Evolutionary conservation across 1,140 invertebrate species (phyloP).

Genomic region (Temnothorax curvispinosus): DNA sequence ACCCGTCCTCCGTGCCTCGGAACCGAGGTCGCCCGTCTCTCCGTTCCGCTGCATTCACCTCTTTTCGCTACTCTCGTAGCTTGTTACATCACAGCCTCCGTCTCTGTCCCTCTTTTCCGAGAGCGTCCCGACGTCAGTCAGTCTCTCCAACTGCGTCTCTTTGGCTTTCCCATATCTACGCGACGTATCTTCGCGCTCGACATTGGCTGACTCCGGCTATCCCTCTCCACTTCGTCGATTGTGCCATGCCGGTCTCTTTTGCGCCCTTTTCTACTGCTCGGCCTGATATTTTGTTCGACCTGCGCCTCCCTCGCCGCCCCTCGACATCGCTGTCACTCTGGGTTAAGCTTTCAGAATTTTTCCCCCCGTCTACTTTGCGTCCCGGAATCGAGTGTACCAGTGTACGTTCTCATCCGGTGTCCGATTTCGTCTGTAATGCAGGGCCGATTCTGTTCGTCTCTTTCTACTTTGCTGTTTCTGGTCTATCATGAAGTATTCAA

Average conservation of each 20-base stretch:
- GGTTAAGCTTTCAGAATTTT: constrained; percentile 1
- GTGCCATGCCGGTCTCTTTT: neutral
- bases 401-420: neutral
- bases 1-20: neutral
- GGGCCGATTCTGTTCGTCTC: neutral
- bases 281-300: neutral
- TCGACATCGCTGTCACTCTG: neutral
- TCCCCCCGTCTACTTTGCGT: neutral
- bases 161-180: neutral
- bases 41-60: neutral
- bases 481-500: neutral
- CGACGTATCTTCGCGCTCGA: neutral
- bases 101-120: constrained; percentile 1
- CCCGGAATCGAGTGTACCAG: neutral
- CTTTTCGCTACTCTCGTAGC: neutral
- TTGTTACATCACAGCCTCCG: constrained; percentile 17
- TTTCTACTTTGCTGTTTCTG: neutral
- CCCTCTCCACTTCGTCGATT: neutral
- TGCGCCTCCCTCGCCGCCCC: neutral
- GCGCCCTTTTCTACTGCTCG: constrained; percentile 5
- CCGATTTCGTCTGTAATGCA: neutral
- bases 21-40: neutral
- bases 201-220: neutral
- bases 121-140: neutral
- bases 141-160: neutral